These are phyloP conservation scores for Dasypus novemcinctus DNA, from an alignment of 2,113 vertebrate genomes.

Conservation along the genomic window DNA sequence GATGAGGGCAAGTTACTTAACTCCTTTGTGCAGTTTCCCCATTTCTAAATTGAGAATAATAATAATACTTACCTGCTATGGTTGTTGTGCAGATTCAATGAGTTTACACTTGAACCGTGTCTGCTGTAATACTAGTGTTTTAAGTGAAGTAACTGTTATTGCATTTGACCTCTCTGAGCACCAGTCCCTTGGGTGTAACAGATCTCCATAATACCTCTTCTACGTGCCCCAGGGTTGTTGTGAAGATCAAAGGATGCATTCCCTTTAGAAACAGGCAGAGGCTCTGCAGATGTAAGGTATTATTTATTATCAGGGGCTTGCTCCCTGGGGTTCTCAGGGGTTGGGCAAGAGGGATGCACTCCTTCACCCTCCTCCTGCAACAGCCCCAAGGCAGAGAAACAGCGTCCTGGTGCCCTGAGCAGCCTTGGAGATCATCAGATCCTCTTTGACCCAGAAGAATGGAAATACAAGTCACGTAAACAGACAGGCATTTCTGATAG, in stretches of 20 bases:
- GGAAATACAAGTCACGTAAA: not conserved
- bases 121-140: not conserved
- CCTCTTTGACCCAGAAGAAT: not conserved
- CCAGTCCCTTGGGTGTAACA: constrained; percentile 47
- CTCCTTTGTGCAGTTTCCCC: not conserved
- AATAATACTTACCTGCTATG: not conserved
- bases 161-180: not conserved
- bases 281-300: not conserved
- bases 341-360: constrained; percentile 25
- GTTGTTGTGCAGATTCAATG: not conserved
- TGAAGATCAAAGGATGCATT: constrained; percentile 21
- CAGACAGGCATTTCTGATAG: not conserved
- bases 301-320: constrained; percentile 14
- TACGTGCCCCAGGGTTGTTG: constrained; percentile 14
- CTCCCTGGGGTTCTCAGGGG: not conserved
- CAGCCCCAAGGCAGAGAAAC: not conserved
- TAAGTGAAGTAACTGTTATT: not conserved
- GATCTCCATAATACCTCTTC: constrained; percentile 34
- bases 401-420: not conserved
- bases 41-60: constrained; percentile 11
- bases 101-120: not conserved
- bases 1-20: not conserved
- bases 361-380: not conserved
- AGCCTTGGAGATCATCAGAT: not conserved
- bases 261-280: constrained; percentile 12